These are phyloP conservation scores for Synergus umbraculus DNA, from an alignment of 2,888 invertebrate species.

Conservation along the genomic window DNA sequence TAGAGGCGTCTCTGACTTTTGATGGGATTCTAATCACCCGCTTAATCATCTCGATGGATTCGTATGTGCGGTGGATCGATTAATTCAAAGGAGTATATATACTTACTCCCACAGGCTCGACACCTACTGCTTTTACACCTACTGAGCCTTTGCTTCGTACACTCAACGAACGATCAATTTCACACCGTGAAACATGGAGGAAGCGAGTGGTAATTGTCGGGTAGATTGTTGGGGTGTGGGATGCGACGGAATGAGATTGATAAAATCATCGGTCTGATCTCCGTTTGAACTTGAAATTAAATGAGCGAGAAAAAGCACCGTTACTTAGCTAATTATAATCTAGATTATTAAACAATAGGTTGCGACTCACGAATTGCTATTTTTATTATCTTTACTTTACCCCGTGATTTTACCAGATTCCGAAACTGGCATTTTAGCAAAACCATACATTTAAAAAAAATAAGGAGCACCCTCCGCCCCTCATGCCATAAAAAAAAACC, in stretches of 20 bases:
- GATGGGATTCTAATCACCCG: slow-evolving; percentile 40
- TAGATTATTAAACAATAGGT: background rate
- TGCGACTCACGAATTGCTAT: no score
- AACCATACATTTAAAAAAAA: no score
- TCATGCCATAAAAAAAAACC: no score
- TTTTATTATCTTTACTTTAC: no score
- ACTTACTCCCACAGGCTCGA: slow-evolving; percentile 29
- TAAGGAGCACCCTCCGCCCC: no score
- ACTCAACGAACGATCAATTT: slow-evolving; percentile 28
- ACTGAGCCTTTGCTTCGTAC: slow-evolving; percentile 19
- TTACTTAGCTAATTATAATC: slow-evolving; percentile 44
- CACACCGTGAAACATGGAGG: slow-evolving; percentile 33
- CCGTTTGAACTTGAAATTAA: slow-evolving; percentile 13
- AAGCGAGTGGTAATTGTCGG: slow-evolving; percentile 32
- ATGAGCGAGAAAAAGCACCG: slow-evolving; percentile 41
- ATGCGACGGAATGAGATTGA: slow-evolving; percentile 19
- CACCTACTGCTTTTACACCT: slow-evolving; percentile 38
- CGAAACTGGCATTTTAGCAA: no score
- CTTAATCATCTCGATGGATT: slow-evolving; percentile 33
- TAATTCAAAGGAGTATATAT: slow-evolving; percentile 33
- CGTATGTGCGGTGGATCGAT: slow-evolving; percentile 31
- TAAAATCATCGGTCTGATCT: slow-evolving; percentile 22
- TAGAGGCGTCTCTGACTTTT: slow-evolving; percentile 33
- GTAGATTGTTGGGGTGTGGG: slow-evolving; percentile 19
- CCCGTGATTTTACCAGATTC: no score